These are phyloP conservation scores for Ardeotis arabs DNA, from an alignment of 2,113 vertebrate genomes.

Conservation along the genomic window DNA sequence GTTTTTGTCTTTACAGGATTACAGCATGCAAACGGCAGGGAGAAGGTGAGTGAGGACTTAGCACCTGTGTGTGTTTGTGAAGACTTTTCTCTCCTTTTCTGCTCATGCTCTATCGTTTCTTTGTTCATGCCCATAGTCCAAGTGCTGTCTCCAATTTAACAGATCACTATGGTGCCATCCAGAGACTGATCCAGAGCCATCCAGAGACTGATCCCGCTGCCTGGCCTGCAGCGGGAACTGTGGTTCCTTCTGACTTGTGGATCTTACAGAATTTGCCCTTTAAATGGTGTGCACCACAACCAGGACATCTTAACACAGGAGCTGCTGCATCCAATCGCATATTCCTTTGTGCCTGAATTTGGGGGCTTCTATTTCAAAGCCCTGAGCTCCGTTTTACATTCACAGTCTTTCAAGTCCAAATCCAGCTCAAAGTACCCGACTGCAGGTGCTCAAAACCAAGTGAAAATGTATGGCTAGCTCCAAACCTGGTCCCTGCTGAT, in stretches of 20 bases:
- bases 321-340: neutral
- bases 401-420: neutral
- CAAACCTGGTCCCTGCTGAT: neutral
- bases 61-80: neutral
- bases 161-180: neutral
- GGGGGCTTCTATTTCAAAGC: neutral
- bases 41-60: neutral
- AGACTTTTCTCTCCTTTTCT: neutral
- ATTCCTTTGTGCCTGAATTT: fast-evolving
- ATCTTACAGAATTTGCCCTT: neutral
- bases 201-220: too few species aligned
- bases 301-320: neutral
- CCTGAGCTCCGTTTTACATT: neutral
- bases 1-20: neutral
- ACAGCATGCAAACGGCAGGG: neutral
- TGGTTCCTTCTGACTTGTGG: neutral
- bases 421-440: neutral
- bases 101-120: neutral
- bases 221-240: neutral
- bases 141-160: neutral
- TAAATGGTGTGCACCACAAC: neutral
- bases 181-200: neutral
- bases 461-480: neutral
- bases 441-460: neutral
- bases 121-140: neutral